Evolutionary conservation across 2,113 vertebrate genomes (phyloP).

Genomic region (Hippocampus comes): DNA sequence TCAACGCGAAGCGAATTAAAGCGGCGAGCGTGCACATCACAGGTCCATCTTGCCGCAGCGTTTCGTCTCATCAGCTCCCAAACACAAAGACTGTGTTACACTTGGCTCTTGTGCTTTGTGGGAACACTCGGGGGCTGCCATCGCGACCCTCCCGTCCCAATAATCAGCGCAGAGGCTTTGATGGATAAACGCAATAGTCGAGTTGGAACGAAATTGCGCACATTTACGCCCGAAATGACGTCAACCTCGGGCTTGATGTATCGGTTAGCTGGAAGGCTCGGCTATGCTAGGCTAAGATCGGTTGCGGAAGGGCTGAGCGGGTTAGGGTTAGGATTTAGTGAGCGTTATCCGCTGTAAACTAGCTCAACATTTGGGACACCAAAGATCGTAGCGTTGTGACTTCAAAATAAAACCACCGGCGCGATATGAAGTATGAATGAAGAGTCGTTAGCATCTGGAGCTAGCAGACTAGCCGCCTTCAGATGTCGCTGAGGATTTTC

Average conservation of each 20-base stretch:
- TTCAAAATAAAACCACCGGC: neutral
- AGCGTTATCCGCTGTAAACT: neutral
- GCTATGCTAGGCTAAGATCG: neutral
- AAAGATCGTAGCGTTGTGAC: neutral
- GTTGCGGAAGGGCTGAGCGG: slow-evolving; percentile 8
- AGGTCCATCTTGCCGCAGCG: neutral
- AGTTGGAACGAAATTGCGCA: neutral
- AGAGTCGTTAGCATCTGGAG: slow-evolving; percentile 56
- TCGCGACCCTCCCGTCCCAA: neutral
- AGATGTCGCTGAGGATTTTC: neutral
- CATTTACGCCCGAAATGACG: neutral
- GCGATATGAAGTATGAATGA: slow-evolving; percentile 55
- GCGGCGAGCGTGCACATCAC: neutral
- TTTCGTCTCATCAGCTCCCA: neutral
- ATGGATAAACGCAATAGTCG: slow-evolving; percentile 1
- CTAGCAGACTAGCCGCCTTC: slow-evolving; percentile 32
- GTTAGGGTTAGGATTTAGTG: slow-evolving; percentile 6
- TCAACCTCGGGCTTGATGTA: neutral
- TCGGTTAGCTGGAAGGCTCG: neutral
- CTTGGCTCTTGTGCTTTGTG: neutral
- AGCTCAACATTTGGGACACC: neutral
- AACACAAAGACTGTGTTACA: slow-evolving; percentile 3
- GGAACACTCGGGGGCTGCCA: neutral
- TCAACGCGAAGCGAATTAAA: neutral
- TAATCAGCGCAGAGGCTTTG: neutral